Base-by-base conservation (phyloP, 2,113 vertebrate genomes). In the Bambusicola thoracicus region DNA sequence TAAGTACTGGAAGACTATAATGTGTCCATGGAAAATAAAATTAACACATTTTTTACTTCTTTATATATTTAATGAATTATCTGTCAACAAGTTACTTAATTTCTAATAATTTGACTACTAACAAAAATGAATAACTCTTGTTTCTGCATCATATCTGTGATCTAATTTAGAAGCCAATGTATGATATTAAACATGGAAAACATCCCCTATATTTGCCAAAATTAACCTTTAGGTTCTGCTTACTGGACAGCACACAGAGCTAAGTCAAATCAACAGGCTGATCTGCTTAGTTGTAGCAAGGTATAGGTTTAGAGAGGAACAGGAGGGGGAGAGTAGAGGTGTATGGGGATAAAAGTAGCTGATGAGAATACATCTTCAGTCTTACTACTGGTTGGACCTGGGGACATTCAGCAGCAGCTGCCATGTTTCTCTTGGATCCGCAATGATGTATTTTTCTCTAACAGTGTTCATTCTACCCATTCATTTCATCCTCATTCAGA, bases 51-150 rank as follows among this genome's bases (percentile, higher is more conserved):
- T 97, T 97, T 97, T 92, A 92, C 84, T 95, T 70, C 40, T 68
- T 73, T 62, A 82, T 95, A 88, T 94, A 95, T 95, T 97, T 97
- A 93, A 95, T 94, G 66, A 95, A 91, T 95, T 94, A 91, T 55
- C 24, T 87, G 80, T 91, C 77, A 76, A 94, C 61, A 96, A 95
- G 61, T 91, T 91, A 91, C 66, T 95, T 94, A 51, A 96, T 96
- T 96, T 95, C 81, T 90, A 95, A 58, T 94, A 96, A 95, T 96
- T 94, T 87, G 53, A 95, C 89, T 93, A 82, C 83, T 94, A 75
- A 85, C 73, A 74, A 87, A 92, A 93, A 92, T 38, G 1, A 93
- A 58, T 78, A 69, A 36, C 49, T 88, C 43, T 3, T n/a, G 9
- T 75, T 77, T 87, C 56, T 13, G 13, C 29, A 62, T 40, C 3